Evolutionary conservation across 2,888 invertebrate species (phyloP), one percentile per base, ranked within the genome.

Genomic region (Conchocele bisecta): DNA sequence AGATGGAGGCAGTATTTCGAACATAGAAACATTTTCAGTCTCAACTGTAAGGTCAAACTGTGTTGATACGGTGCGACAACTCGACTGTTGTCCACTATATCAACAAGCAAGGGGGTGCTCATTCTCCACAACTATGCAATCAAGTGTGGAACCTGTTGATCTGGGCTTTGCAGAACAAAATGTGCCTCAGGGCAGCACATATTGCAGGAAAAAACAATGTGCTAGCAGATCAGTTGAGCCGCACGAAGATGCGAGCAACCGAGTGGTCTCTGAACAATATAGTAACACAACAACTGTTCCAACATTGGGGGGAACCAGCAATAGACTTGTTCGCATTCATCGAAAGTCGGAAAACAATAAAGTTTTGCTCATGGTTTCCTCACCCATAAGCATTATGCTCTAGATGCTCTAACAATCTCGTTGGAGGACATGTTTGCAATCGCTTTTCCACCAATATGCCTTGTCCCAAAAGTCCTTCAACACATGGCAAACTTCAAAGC

Each of bases 361-460:
- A 67, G 3, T 77, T 60, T 56, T 71, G 63, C 22, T 53, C 70
- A 24, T 70, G 56, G 73, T 37, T 60, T 48, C 63, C 57, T 6
- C 48, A 44, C 11, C 29, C 15, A 7, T 31, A 54, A 59, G 70
- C 75, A 11, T 48, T 29, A 48, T 17, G 64, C 69, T 53, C 17
- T 75, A 41, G 73, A 79, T 68, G 71, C 73, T 20, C 61, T 79
- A 42, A 53, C 58, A 22, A 67, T 73, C 24, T 24, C 56, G 17
- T 72, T 67, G 68, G 64, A 41, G 37, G 56, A 44, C 24, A 66
- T 69, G 66, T 63, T 51, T 58, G 73, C 64, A 9, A 72, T 72
- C 59, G 76, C 74, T 1, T 76, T 54, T 29, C 76, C 69, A 6
- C 76, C 72, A 17, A 48, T 60, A 5, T 56, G 54, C 24, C 42